Evolutionary conservation across 2,797 vertebrate species (phyloP), one percentile per base, ranked within the genome.

Genomic region (Botia almorhae): DNA sequence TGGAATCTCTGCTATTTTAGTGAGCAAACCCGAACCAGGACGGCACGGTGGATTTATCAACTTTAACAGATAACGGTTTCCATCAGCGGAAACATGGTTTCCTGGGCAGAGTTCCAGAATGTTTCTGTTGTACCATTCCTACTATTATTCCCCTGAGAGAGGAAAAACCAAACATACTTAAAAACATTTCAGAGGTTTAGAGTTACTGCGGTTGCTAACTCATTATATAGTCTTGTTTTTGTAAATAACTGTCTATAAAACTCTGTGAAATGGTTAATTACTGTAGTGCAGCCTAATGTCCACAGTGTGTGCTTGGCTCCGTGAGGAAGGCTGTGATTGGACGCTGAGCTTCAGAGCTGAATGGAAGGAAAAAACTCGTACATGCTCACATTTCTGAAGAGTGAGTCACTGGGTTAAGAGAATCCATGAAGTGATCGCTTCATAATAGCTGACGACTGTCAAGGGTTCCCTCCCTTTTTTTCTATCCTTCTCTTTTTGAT

Each of bases 1-100:
- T 89, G 81, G 88, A 92, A 90, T 92, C 46, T 68, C n/a, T 76
- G 89, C 89, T 82, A 91, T 91, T 86, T 50, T 58, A 81, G 26
- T n/a, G 11, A 83, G 74, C 43, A 79, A 36, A 83, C 21, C 73
- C 61, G n/a, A 76, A 61, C 63, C 70, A 67, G 67, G 29, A 36
- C n/a, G 8, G n/a, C 33, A 39, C 7, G 2, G 23, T 65, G 21
- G 83, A 67, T 82, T 80, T 84, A 81, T 80, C 69, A 33, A 72
- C 76, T 67, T 76, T 33, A 79, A 79, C 64, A 79, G 80, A 84
- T 80, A 80, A 58, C 76, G 0, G 17, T 76, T 69, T 39, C 60
- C 76, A n/a, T 68, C 65, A 61, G 43, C 7, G 29, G 58, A 76
- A 76, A 55, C 78, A 69, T 60, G 69, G 50, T 51, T 81, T 84